Evolutionary conservation across 2,113 vertebrate species (phyloP), one percentile per base, ranked within the genome.

Genomic region (Otis tarda): DNA sequence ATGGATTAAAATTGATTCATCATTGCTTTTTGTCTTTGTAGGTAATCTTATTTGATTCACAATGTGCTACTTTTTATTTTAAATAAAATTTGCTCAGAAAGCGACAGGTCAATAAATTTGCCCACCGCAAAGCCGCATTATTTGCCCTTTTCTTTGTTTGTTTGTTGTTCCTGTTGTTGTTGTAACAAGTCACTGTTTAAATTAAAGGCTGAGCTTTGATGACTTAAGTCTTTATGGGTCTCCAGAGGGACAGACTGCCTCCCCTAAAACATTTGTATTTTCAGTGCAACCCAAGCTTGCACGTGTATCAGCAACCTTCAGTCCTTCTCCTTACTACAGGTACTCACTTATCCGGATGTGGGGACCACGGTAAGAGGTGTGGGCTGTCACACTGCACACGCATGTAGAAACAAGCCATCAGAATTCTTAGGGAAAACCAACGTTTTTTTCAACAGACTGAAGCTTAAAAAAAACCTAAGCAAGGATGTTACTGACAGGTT

Each of bases 61-160:
- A 80, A 57, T 1, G 0, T 83, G 86, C 59, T 86, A 45, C 55
- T 90, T 91, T 74, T 87, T 78, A 83, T 94, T 88, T 97, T 75
- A 89, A 84, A 94, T 95, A 91, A 73, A 85, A 93, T 85, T 79
- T 88, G 80, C 83, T 60, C 20, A 77, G 68, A 69, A 55, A 95
- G 73, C 53, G 83, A 94, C 89, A 89, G 87, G n/a, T 96, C 31
- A 70, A 86, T 86, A 88, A 71, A 80, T 83, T 33, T 90, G 55
- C 71, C 71, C 76, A 27, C 67, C 43, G 55, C 76, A 70, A 89
- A 88, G 75, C 25, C 74, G 50, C 35, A 69, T 86, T 61, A 86
- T 89, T 86, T 81, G 55, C 33, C 64, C 27, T 12, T 7, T 27
- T 17, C 24, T 69, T 57, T 53, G 18, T 82, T 82, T 55, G 21